Evolutionary conservation across 2,113 vertebrate genomes (phyloP).

Genomic region (Triplophysa siluroides): DNA sequence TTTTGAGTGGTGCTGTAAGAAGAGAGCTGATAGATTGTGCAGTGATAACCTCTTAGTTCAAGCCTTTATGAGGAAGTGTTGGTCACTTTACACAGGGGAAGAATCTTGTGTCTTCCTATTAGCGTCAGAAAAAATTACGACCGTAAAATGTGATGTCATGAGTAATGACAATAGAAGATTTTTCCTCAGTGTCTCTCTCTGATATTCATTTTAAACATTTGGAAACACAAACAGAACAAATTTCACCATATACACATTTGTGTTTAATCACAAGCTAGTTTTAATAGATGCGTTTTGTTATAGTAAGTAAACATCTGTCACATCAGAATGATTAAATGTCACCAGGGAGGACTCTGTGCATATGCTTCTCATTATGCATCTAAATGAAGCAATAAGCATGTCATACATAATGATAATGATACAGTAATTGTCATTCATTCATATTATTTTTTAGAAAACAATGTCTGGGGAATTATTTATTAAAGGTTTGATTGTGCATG

Average conservation of each 20-base stretch:
- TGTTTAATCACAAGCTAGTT: slow-evolving; percentile 49
- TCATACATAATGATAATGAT: slow-evolving; percentile 23
- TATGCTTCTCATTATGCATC: slow-evolving; percentile 49
- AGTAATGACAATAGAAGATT: slow-evolving; percentile 12
- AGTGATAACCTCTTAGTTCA: slow-evolving; percentile 83
- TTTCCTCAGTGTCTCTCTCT: neutral
- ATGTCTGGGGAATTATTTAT: neutral
- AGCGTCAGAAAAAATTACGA: neutral
- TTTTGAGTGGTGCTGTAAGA: slow-evolving; percentile 82
- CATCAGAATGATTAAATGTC: slow-evolving; percentile 47
- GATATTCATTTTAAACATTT: neutral
- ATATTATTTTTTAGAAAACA: neutral
- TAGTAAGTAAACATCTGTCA: slow-evolving; percentile 59
- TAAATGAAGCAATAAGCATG: slow-evolving; percentile 14
- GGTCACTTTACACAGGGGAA: slow-evolving; percentile 33
- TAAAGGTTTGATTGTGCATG: neutral
- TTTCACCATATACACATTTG: slow-evolving; percentile 7
- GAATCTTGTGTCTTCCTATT: slow-evolving; percentile 28
- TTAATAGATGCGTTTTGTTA: slow-evolving; percentile 47
- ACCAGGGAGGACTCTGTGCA: slow-evolving; percentile 48
- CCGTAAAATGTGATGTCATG: slow-evolving; percentile 8
- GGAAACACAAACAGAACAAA: neutral
- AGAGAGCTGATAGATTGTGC: slow-evolving; percentile 87
- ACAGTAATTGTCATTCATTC: neutral
- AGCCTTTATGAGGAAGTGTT: slow-evolving; percentile 50